Base-by-base conservation (phyloP, 2,888 invertebrate genomes). In the Zelleria hepariella region DNA sequence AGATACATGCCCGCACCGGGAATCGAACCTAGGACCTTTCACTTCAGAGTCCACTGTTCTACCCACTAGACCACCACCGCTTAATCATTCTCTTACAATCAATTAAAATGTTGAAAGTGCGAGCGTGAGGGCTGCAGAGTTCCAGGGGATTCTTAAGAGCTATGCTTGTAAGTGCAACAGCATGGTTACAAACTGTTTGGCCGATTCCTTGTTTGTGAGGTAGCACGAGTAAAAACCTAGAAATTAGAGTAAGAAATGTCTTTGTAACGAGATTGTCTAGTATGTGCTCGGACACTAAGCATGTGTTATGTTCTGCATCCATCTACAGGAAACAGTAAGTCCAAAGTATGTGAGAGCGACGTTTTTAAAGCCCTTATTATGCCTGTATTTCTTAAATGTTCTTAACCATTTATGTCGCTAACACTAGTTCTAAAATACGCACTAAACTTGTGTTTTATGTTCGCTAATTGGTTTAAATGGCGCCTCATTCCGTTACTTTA, bases 281-380 rank as follows among this genome's bases (percentile, higher is more conserved):
- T 58, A 24, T 25, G 51, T 58, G 58, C 58, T 47, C 57, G 57
- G 23, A 42, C 49, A 83, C 76, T 80, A 87, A 87, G 87, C 87
- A 87, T 87, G 87, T 87, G 80, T 85, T 86, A 82, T 87, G 87
- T 87, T 82, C 82, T 77, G 86, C 86, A 86, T 89, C 84, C 91
- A 72, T 89, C 90, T 86, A 88, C 92, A 93, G 93, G 93, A 93
- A 93, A 91, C 92, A 93, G 93, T 93, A 93, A 93, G 93, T 93
- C 53, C 84, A 84, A 85, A 82, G 87, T 87, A 87, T 84, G 87
- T 86, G 74, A 74, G 77, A 75, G 73, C 66, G 70, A 76, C 71
- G 68, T 66, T 63, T 76, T 72, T 72, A 73, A 69, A 70, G 74
- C 69, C 67, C 68, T 76, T 77, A 64, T 69, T 75, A 78, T 81